These are phyloP conservation scores for Lacerta agilis DNA, from an alignment of 2,797 vertebrate species.

Conservation along the genomic window DNA sequence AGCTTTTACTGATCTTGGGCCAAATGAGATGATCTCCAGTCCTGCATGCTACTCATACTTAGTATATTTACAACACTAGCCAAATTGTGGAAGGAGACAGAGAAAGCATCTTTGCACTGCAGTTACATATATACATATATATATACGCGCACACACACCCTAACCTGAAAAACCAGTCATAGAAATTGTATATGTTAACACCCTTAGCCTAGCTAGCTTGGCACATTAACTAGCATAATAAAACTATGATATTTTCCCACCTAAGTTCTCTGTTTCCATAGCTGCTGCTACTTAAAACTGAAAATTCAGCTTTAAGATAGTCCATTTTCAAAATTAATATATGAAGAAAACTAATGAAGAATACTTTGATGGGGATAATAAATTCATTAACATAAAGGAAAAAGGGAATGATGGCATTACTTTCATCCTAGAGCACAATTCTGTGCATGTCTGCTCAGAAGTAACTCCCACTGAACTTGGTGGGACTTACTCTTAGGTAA, in stretches of 20 bases:
- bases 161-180: background rate
- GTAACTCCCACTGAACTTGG: background rate
- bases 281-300: background rate
- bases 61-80: background rate
- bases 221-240: background rate
- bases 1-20: background rate
- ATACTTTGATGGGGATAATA: background rate
- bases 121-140: background rate
- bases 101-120: background rate
- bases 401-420: background rate
- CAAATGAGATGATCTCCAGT: background rate
- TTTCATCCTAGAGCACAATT: background rate
- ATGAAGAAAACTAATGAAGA: background rate
- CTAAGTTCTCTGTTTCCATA: background rate
- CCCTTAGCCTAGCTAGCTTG: background rate
- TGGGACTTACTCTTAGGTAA: background rate
- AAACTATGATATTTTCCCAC: background rate
- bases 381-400: background rate
- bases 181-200: background rate
- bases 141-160: too few species aligned
- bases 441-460: background rate
- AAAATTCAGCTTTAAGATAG: background rate
- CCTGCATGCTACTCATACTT: background rate
- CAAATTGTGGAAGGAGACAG: background rate
- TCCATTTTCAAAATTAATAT: background rate